Base-by-base conservation (phyloP, 2,113 vertebrate genomes). In the Cavia aperea region DNA sequence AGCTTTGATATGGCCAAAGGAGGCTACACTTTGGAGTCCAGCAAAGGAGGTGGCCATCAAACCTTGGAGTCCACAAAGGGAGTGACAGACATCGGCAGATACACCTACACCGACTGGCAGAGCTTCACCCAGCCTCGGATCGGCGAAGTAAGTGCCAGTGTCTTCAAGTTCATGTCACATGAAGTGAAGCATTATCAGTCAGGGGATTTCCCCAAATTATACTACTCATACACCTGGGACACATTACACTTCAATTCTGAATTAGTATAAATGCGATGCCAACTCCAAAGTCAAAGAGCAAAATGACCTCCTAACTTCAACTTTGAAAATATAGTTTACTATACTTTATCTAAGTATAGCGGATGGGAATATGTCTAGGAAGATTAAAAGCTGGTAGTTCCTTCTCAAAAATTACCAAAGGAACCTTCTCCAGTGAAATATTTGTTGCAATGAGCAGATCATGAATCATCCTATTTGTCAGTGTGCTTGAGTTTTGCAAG, bases 91-190 rank as follows among this genome's bases (percentile, higher is more conserved):
- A 33, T 95, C 0, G 96, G 97, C 86, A 97, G 97, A 97, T 98
- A 97, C 7, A 66, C 95, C 0, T 98, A 98, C 87, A 97, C 97
- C 1, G 98, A 98, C 54, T 98, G 98, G 98, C 98, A 98, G 70
- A 98, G 96, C 96, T 98, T 98, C 93, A 98, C 98, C 62, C 97
- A 98, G 63, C 97, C 97, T 95, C 98, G 97, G 88, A 97, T 98
- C 94, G 98, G 97, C 0, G 98, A 98, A 97, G 98, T 98, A 97
- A 98, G 98, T 96, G n/a, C 62, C n/a, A 13, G 1, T 8, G 51
- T 86, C 68, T 91, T 43, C 1, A 24, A n/a, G 63, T 73, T 93
- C 56, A 23, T 43, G 0, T 75, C 65, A 15, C 24, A 11, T 94
- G 92, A 39, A 54, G 78, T 39, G 51, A 70, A 92, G 84, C 21